Evolutionary conservation across 2,888 invertebrate species (phyloP).

Genomic region (Netelia melanura): DNA sequence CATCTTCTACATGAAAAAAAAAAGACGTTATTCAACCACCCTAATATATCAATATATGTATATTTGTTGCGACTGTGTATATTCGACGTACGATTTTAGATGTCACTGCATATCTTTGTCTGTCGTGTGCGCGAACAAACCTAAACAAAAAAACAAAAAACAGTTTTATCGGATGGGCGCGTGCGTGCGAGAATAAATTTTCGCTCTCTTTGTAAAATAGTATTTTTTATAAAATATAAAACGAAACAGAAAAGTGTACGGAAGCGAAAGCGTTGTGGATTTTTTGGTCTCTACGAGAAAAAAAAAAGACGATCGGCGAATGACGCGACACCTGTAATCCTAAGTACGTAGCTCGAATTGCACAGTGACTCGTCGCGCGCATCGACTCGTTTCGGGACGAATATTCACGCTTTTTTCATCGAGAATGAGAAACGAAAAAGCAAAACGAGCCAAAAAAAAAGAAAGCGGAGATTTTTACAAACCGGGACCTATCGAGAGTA

Average conservation of each 20-base stretch:
- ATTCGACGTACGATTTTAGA: conserved; percentile 47
- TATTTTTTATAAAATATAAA: conserved; percentile 68
- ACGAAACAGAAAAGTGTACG: conserved; percentile 20
- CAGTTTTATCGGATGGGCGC: conserved; percentile 37
- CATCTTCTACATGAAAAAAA: no score
- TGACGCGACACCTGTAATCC: neutral
- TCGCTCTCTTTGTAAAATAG: conserved; percentile 66
- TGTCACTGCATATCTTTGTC: conserved; percentile 55
- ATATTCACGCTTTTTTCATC: conserved; percentile 5
- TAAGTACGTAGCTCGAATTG: neutral
- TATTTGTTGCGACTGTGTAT: conserved; percentile 66
- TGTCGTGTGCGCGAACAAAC: conserved; percentile 39
- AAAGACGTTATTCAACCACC: no score
- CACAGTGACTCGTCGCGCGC: neutral
- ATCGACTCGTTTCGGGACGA: neutral
- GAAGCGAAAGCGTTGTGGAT: neutral
- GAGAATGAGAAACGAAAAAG: neutral
- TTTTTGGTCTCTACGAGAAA: conserved; percentile 6
- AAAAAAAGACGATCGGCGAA: neutral
- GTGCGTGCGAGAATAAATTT: conserved; percentile 27
- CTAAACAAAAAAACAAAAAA: conserved; percentile 3
- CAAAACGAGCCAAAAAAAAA: neutral
- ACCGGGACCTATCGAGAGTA: neutral
- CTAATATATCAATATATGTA: conserved; percentile 49
- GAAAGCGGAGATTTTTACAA: neutral